Base-by-base conservation (phyloP, 2,113 vertebrate species). In the Neodontobutis hainanensis region DNA sequence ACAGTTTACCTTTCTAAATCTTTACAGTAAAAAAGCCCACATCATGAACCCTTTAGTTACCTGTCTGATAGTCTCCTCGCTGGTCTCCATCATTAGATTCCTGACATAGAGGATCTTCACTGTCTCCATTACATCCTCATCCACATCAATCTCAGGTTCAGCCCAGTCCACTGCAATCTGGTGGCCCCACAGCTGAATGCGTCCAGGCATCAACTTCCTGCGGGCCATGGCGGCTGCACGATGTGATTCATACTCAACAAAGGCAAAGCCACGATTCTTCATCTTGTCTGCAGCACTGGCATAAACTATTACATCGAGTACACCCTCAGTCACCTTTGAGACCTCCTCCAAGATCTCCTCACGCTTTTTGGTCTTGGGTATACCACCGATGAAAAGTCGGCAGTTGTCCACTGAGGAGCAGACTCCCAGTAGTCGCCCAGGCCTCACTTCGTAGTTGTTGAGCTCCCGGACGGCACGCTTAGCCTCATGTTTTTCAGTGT, bases 111-210 rank as follows among this genome's bases (percentile, higher is more conserved):
- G 95, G 81, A 99, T 99, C 91, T 99, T 99, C 61, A 99, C 97
- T 0, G 97, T 99, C 81, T 99, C 97, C 97, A 99, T 99, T 49
- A 99, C 94, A 0, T 99, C 96, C 93, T 98, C 97, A 5, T 99
- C 97, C 46, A 99, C 97, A 45, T 99, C 97, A 16, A 99, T 97
- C 87, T 99, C 97, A 0, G 97, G 97, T 77, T 99, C 97, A 0
- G 97, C 97, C 97, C 97, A 99, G 85, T 99, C 97, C 62, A 99
- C 97, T 6, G 97, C 97, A 5, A 99, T 99, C 86, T 99, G 97
- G 68, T 99, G 97, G 51, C 97, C 97, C 97, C 97, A 99, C 44
- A 99, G 92, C 70, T 99, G 95, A 85, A 99, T 99, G 58, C 97
- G 93, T 42, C 97, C 97, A 0, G 97, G 97, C 97, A 99, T 98